Percentiles rank a stretch among this genome's conserved stretches.
phyloP scores from a whole-genome alignment of 2,797 vertebrate genomes.

The Thunnus albacares region DNA sequence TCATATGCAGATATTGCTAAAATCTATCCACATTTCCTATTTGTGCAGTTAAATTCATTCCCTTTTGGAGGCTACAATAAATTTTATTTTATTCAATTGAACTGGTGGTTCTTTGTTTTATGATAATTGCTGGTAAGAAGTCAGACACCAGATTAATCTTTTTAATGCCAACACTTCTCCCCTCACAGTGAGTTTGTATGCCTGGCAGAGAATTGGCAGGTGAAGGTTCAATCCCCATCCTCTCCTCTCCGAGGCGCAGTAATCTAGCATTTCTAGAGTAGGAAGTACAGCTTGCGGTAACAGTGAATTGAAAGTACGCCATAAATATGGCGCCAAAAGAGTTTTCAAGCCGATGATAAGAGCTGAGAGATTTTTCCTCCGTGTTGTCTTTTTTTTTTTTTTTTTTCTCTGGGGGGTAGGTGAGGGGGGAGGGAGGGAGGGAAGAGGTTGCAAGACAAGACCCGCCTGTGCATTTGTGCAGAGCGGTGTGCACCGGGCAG shows the following conservation, averaged over 20 bases:
- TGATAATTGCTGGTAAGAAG: neutral
- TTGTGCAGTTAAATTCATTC: neutral
- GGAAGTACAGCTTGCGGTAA: slow-evolving; percentile 90
- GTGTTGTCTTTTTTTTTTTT: slow-evolving; percentile 36
- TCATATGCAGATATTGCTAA: neutral
- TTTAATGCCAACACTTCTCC: neutral
- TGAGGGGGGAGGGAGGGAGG: slow-evolving; percentile 10
- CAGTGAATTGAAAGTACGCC: slow-evolving; percentile 98
- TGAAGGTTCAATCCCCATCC: slow-evolving; percentile 65
- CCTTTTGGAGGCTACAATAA: neutral
- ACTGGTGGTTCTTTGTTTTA: neutral
- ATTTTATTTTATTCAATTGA: neutral
- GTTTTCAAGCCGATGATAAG: slow-evolving; percentile 88
- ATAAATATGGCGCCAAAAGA: slow-evolving; percentile 99
- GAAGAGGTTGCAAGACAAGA: slow-evolving; percentile 60
- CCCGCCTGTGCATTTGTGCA: slow-evolving; percentile 73
- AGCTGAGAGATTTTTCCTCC: slow-evolving; percentile 70
- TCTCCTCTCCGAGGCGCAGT: slow-evolving; percentile 72
- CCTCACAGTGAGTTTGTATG: neutral
- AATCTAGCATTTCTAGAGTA: slow-evolving; percentile 60
- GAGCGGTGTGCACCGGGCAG: slow-evolving; percentile 68
- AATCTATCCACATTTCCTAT: neutral
- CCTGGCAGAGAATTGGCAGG: slow-evolving; percentile 55
- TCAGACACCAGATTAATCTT: neutral
- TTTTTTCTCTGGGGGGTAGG: neutral